Evolutionary conservation across 2,113 vertebrate species (phyloP), one percentile per base, ranked within the genome.

Genomic region (Orthonyx spaldingii): DNA sequence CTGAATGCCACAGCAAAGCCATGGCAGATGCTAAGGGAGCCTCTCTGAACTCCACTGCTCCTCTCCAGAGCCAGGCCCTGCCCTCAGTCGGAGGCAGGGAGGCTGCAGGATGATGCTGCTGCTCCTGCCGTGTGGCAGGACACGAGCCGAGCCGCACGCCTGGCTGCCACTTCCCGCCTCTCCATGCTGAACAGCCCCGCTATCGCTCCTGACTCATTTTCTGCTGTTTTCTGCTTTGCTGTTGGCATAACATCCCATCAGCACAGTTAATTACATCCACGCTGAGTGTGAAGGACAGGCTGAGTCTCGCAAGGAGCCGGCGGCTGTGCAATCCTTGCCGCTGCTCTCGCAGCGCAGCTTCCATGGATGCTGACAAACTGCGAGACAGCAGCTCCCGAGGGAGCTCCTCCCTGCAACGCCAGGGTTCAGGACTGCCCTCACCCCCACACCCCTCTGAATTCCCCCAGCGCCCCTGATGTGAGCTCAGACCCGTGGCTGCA

Each of bases 261-360:
- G 97, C 72, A 83, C 87, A 77, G 95, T 97, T 98, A 98, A 98
- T 98, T 98, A 97, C 97, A 97, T 97, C 97, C 96, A 97, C 70
- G 78, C 93, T 69, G 95, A 97, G 97, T 96, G 97, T 97, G 98
- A 98, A 98, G 98, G 98, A 97, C 97, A 94, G 96, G 91, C 89
- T 90, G 98, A 96, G 97, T 94, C 96, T 97, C 77, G 21, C 78
- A 70, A 68, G 94, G 95, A 97, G 96, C 97, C 93, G n/a, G 90
- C 65, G 94, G 97, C 97, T 81, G 60, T 65, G 89, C 91, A 63
- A 95, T 91, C 85, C 94, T 89, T 94, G 95, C 96, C 12, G 13
- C 55, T 77, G 97, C 95, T 96, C 90, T 89, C 56, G 10, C 77
- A 35, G 93, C 96, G 80, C 94, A 80, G 69, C 59, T 89, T 63